These are phyloP conservation scores for Steinernema hermaphroditum DNA, from an alignment of 2,888 invertebrate genomes.

Conservation along the genomic window DNA sequence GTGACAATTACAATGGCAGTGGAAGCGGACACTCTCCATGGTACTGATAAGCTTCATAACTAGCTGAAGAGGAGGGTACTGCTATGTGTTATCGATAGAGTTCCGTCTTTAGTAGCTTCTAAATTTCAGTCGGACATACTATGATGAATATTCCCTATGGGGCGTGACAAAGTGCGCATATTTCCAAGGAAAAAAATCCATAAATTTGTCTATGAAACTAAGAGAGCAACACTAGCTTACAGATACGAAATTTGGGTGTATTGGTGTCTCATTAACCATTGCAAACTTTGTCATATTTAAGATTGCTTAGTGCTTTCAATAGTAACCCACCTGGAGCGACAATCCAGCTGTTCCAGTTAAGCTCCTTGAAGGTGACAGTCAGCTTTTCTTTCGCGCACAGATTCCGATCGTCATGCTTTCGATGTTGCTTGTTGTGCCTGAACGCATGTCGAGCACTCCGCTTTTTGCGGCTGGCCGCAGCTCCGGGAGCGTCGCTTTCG, in stretches of 20 bases:
- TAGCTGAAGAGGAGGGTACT: slow-evolving; percentile 72
- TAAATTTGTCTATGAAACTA: too few species aligned
- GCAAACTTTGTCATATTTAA: too few species aligned
- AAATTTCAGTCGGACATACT: too few species aligned
- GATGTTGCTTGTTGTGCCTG: slow-evolving; percentile 41
- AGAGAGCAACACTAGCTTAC: too few species aligned
- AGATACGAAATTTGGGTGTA: too few species aligned
- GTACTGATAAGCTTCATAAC: slow-evolving; percentile 86
- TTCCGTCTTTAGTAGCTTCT: too few species aligned
- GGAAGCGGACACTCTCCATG: slow-evolving; percentile 93
- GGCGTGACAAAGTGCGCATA: too few species aligned
- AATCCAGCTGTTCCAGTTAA: slow-evolving; percentile 95
- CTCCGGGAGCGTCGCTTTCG: slow-evolving; percentile 22
- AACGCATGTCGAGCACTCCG: background rate
- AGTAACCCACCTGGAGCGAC: slow-evolving; percentile 58
- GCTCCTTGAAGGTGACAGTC: slow-evolving; percentile 91
- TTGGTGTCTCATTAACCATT: too few species aligned
- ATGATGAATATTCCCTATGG: too few species aligned
- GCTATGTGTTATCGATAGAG: too few species aligned
- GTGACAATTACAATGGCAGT: slow-evolving; percentile 84
- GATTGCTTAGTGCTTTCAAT: background rate
- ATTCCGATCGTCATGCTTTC: slow-evolving; percentile 43
- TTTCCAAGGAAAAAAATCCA: too few species aligned
- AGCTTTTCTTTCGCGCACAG: slow-evolving; percentile 82
- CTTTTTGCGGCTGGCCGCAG: slow-evolving; percentile 3